phyloP scores from a whole-genome alignment of 2,113 vertebrate genomes.

The Ia io region DNA sequence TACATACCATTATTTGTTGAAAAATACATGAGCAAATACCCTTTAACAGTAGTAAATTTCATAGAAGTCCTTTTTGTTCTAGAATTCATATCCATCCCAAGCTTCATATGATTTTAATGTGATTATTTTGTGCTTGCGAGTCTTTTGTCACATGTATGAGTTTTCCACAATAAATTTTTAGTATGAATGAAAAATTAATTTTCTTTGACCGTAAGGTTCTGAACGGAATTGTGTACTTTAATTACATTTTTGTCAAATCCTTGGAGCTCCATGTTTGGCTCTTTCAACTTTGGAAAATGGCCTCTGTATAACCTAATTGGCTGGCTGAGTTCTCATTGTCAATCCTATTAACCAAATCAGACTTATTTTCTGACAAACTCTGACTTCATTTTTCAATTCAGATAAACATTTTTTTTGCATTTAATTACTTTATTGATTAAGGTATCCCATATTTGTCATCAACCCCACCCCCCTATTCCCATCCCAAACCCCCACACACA shows the following conservation, averaged over 20 bases:
- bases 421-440: no score
- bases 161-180: neutral
- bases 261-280: neutral
- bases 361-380: constrained; percentile 4
- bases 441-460: no score
- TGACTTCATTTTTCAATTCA: constrained; percentile 28
- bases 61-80: constrained; percentile 24
- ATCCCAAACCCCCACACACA: no score
- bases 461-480: no score
- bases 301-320: neutral
- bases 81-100: neutral
- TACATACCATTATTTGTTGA: neutral
- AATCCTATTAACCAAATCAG: neutral
- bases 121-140: neutral
- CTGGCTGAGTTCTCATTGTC: neutral
- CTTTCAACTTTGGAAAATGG: neutral
- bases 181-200: neutral
- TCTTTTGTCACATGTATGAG: neutral
- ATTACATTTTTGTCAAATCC: constrained; percentile 47
- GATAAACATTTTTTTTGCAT: no score
- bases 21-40: neutral
- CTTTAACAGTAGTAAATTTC: neutral
- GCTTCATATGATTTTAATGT: neutral
- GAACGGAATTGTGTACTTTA: constrained; percentile 6
- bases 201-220: constrained; percentile 1